Evolutionary conservation across 2,113 vertebrate genomes (phyloP), one percentile per base, ranked within the genome.

Genomic region (Psittacus erithacus): DNA sequence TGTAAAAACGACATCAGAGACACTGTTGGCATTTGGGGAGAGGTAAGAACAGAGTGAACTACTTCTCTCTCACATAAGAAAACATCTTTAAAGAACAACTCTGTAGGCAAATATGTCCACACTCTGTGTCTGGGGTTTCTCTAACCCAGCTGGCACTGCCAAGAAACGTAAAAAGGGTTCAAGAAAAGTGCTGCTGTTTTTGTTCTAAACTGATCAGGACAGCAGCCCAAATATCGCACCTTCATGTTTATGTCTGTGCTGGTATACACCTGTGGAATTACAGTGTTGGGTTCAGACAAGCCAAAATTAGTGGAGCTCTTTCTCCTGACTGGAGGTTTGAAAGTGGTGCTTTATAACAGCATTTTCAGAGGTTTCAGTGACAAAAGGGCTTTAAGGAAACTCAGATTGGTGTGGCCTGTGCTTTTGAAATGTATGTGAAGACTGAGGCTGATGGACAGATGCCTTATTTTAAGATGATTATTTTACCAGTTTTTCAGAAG

Each of bases 1-100:
- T 99, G 99, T 98, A 99, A 99, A 97, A 99, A 99, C 0, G 99
- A 99, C 98, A 99, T 99, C 96, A 98, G 98, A 76, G 99, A 99
- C 96, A 99, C 99, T 1, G 99, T 99, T 1, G 99, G 99, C 70
- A 99, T 99, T 29, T 99, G 99, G 99, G 99, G 99, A 97, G 99
- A 99, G 99, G 99, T 99, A 95, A 98, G 98, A 89, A 55, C 4
- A 4, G 19, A 5, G 5, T 23, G 77, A 84, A 50, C 16, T 43
- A 35, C 4, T 25, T 7, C 15, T 53, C 57, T 47, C 18, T 86
- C 2, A 0, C 4, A 1, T 67, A 17, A 3, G 79, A 62, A 92
- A 73, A 57, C 27, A 39, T n/a, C 33, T 79, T 46, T 20, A 69
- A 79, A 88, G 53, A 94, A 6, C 60, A 78, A 2, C 16, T 46